Percentiles rank a stretch among this genome's conserved stretches.
Evolutionary conservation across 2,113 vertebrate species (phyloP).

Genomic region (Manacus vitellinus): DNA sequence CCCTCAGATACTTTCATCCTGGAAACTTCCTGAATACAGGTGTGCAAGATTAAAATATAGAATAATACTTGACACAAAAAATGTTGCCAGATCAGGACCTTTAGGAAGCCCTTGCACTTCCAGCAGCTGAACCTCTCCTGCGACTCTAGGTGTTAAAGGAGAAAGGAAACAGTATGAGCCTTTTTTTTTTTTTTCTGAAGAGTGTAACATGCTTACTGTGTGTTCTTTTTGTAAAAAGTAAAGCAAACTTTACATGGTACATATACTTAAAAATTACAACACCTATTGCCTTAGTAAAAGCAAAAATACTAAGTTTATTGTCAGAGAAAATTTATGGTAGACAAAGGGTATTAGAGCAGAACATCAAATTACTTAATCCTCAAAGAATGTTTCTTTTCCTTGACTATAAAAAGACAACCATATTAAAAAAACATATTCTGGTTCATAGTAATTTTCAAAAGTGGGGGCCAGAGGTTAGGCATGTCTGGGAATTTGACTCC

Average conservation of each 20-base stretch:
- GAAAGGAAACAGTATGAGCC: neutral
- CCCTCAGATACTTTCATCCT: neutral
- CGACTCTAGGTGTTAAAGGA: neutral
- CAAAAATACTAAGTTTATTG: neutral
- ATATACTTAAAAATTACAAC: neutral
- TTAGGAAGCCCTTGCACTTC: neutral
- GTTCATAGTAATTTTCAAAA: constrained; percentile 16
- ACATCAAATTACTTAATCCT: neutral
- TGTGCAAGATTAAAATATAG: neutral
- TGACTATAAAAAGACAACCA: neutral
- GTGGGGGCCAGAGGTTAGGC: neutral
- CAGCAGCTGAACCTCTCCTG: neutral
- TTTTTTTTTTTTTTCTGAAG: neutral
- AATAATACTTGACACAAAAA: neutral
- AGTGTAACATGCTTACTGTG: neutral
- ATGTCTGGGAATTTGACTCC: neutral
- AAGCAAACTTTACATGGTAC: neutral
- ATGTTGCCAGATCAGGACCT: neutral
- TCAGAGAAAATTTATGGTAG: neutral
- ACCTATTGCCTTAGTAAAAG: neutral
- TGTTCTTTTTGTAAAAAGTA: neutral
- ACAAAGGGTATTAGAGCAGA: neutral
- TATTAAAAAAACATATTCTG: neutral
- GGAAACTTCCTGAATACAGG: neutral
- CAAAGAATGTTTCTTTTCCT: neutral